Evolutionary conservation across 2,888 invertebrate genomes (phyloP).

Genomic region (Parnassius apollo): DNA sequence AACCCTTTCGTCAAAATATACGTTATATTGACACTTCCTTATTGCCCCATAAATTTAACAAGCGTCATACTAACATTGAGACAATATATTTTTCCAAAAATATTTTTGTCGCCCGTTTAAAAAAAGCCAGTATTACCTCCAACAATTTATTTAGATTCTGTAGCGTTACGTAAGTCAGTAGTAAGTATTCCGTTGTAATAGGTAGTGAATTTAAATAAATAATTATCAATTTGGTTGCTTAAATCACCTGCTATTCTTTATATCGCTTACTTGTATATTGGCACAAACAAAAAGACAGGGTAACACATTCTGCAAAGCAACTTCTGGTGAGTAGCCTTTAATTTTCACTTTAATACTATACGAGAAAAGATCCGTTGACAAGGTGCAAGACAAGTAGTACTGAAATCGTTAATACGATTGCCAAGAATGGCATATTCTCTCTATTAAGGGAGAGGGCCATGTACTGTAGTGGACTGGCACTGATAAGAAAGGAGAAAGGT

Average conservation of each 20-base stretch:
- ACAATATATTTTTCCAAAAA: slow-evolving; percentile 33
- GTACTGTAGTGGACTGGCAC: too few relatives aligned
- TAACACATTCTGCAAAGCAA: too few relatives aligned
- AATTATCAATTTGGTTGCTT: not conserved
- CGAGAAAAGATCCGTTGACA: too few relatives aligned
- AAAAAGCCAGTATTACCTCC: slow-evolving; percentile 12
- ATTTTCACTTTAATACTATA: too few relatives aligned
- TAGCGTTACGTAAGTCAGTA: slow-evolving; percentile 4
- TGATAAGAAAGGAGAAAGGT: too few relatives aligned
- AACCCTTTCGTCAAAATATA: slow-evolving; percentile 79
- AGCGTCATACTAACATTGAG: slow-evolving; percentile 52
- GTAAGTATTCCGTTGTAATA: slow-evolving; percentile 2
- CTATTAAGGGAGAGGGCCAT: too few relatives aligned
- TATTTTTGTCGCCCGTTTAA: slow-evolving; percentile 32
- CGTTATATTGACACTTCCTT: slow-evolving; percentile 72
- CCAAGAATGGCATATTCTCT: too few relatives aligned
- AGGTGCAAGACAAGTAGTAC: too few relatives aligned
- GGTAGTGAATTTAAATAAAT: not conserved
- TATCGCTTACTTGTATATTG: too few relatives aligned
- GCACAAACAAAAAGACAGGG: too few relatives aligned
- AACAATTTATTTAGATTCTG: slow-evolving; percentile 8
- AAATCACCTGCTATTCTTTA: not conserved
- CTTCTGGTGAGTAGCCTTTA: too few relatives aligned
- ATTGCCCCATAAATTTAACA: slow-evolving; percentile 74
- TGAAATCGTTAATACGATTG: too few relatives aligned